These are phyloP conservation scores for Philaethria dido DNA, from an alignment of 2,888 invertebrate genomes.

Conservation along the genomic window DNA sequence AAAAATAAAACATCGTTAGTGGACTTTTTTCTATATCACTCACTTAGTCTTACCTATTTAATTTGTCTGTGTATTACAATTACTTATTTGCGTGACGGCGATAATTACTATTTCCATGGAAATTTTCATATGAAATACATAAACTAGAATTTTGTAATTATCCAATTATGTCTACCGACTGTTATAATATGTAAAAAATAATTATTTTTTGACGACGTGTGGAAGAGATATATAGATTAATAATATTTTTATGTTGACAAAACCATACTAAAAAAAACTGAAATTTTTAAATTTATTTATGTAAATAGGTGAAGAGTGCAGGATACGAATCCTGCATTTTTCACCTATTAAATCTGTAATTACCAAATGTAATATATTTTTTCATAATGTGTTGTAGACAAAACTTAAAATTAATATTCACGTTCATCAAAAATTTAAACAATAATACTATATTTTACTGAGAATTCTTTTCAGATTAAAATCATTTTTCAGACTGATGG, in stretches of 20 bases:
- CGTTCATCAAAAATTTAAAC: too few species aligned
- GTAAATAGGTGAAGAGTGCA: too few species aligned
- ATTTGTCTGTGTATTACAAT: slow-evolving; percentile 55
- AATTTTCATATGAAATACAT: slow-evolving; percentile 60
- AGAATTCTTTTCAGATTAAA: too few species aligned
- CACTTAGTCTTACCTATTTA: not conserved
- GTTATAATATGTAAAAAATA: not conserved
- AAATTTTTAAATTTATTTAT: too few species aligned
- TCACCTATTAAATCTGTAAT: too few species aligned
- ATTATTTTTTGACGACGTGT: not conserved
- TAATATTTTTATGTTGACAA: not conserved
- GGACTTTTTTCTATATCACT: not conserved
- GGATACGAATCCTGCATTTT: too few species aligned
- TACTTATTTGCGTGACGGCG: slow-evolving; percentile 70
- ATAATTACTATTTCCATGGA: slow-evolving; percentile 69
- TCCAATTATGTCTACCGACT: slow-evolving; percentile 32
- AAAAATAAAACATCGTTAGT: not conserved
- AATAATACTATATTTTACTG: too few species aligned
- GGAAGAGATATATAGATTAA: not conserved
- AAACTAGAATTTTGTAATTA: slow-evolving; percentile 64
- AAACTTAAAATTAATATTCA: too few species aligned
- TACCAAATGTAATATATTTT: too few species aligned
- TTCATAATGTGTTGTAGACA: too few species aligned
- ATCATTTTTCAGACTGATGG: too few species aligned
- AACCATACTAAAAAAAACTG: too few species aligned